These are phyloP conservation scores for Rhagonycha fulva DNA, from an alignment of 2,888 invertebrate species.

Conservation along the genomic window DNA sequence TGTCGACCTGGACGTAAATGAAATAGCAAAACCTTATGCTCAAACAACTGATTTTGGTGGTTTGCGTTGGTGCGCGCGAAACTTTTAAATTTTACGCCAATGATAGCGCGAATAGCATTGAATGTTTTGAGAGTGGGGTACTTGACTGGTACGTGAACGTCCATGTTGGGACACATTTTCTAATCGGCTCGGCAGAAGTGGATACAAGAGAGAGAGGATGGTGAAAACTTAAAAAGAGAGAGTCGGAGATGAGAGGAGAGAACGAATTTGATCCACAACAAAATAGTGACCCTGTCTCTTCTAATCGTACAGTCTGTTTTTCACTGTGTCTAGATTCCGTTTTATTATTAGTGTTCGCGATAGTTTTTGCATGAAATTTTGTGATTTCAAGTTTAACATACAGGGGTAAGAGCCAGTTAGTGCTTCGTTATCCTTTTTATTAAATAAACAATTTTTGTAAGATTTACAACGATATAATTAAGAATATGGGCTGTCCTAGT, in stretches of 20 bases:
- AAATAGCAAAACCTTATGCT: constrained; percentile 47
- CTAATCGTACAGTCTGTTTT: constrained; percentile 57
- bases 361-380: constrained; percentile 51
- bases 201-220: constrained; percentile 56
- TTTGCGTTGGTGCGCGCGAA: constrained; percentile 29
- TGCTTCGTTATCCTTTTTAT: constrained; percentile 33
- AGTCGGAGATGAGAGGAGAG: constrained; percentile 56
- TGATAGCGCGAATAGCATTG: constrained; percentile 45
- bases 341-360: constrained; percentile 47
- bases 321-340: constrained; percentile 52
- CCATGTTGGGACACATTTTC: constrained; percentile 41
- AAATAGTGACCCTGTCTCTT: constrained; percentile 58
- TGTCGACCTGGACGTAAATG: constrained; percentile 35
- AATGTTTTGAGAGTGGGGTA: constrained; percentile 45
- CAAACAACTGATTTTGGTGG: constrained; percentile 20
- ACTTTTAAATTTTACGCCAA: constrained; percentile 40
- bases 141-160: constrained; percentile 39
- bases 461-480: constrained; percentile 28
- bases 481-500: constrained; percentile 40
- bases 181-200: constrained; percentile 50
- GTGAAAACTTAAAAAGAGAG: constrained; percentile 57
- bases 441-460: not conserved
- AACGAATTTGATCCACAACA: constrained; percentile 60
- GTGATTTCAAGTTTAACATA: constrained; percentile 38
- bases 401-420: constrained; percentile 54